phyloP scores from a whole-genome alignment of 2,797 vertebrate genomes.

The Gouania willdenowi region DNA sequence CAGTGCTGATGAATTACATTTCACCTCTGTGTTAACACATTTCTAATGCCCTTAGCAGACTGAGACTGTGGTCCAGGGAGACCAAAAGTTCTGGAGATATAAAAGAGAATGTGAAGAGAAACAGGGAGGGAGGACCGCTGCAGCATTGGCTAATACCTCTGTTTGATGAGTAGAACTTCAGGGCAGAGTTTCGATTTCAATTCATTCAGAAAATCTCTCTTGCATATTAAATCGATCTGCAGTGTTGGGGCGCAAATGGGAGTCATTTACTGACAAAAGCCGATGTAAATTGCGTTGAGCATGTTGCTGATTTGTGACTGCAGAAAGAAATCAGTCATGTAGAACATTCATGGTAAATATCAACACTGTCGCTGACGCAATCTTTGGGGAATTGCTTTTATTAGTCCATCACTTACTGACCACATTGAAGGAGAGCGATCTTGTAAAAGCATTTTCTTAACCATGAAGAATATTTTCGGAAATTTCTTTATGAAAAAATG shows the following conservation, averaged over 20 bases:
- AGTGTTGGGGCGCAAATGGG: conserved; percentile 43
- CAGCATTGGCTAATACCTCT: conserved; percentile 37
- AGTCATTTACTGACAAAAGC: conserved; percentile 50
- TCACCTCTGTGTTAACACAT: conserved; percentile 55
- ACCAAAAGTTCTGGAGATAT: conserved; percentile 12
- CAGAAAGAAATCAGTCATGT: conserved; percentile 25
- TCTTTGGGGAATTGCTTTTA: too few species aligned
- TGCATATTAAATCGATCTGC: conserved; percentile 33
- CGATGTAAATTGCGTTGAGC: conserved; percentile 38
- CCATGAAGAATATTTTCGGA: too few species aligned
- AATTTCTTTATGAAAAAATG: too few species aligned
- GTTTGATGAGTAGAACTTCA: conserved; percentile 51
- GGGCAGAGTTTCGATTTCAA: conserved; percentile 46
- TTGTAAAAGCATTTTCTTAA: too few species aligned
- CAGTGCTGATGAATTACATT: conserved; percentile 58
- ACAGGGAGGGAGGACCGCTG: conserved; percentile 9
- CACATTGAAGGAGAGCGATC: too few species aligned
- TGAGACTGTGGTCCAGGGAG: conserved; percentile 10
- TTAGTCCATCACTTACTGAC: conserved; percentile 5
- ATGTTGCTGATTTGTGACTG: conserved; percentile 38
- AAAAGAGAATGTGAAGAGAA: conserved; percentile 10
- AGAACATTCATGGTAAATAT: conserved; percentile 24
- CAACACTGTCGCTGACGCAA: conserved; percentile 7
- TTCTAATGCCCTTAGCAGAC: conserved; percentile 32
- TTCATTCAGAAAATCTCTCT: conserved; percentile 50